These are phyloP conservation scores for Yponomeuta cagnagella DNA, from an alignment of 2,888 invertebrate species.

Conservation along the genomic window DNA sequence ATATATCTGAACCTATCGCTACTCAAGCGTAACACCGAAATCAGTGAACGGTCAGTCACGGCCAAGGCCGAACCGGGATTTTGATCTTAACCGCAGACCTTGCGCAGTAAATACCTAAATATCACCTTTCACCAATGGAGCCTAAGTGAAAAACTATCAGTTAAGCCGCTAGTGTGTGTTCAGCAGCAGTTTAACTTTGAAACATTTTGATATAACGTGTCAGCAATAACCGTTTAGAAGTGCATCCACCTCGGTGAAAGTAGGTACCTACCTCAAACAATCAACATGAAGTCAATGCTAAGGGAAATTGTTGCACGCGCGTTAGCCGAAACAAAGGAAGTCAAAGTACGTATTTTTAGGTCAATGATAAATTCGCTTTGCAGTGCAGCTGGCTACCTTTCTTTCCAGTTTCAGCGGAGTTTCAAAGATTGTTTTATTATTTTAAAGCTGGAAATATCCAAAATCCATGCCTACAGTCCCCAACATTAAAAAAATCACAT, in stretches of 20 bases:
- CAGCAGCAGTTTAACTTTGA: conserved; percentile 13
- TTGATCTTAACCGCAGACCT: conserved; percentile 30
- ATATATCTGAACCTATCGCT: conserved; percentile 25
- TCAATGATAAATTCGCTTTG: not conserved
- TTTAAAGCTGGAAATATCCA: not conserved
- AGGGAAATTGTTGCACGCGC: conserved; percentile 60
- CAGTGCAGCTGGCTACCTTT: not conserved
- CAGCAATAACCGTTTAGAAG: conserved; percentile 18
- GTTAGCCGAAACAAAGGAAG: conserved; percentile 49
- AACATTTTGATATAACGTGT: conserved; percentile 21
- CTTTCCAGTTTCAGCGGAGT: not conserved
- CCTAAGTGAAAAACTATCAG: conserved; percentile 26
- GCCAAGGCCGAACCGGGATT: conserved; percentile 61
- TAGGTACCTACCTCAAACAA: conserved; percentile 24
- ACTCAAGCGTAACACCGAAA: conserved; percentile 52
- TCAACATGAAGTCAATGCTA: conserved; percentile 56
- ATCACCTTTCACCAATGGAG: conserved; percentile 35
- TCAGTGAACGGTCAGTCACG: conserved; percentile 69
- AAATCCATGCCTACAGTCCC: not conserved
- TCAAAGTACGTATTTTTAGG: conserved; percentile 43
- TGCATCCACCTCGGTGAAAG: conserved; percentile 34
- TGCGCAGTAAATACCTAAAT: conserved; percentile 35
- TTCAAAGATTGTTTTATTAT: too few relatives aligned
- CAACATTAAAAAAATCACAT: not conserved
- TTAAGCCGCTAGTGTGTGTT: conserved; percentile 11